Evolutionary conservation across 2,888 invertebrate genomes (phyloP), one percentile per base, ranked within the genome.

Genomic region (Glomeris marginata): DNA sequence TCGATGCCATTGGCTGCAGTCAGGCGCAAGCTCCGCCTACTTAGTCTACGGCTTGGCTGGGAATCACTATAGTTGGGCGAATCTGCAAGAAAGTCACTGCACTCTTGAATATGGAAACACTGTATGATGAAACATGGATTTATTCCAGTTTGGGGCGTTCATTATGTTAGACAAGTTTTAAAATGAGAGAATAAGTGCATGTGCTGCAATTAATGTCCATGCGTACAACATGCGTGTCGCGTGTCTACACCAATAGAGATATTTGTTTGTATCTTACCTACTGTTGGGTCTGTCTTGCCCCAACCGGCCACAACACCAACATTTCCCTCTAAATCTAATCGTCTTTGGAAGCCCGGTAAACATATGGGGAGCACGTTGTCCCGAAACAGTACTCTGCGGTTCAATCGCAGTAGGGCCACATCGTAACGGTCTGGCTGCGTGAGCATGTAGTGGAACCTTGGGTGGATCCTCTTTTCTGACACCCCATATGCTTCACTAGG

Each of bases 361-460:
- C 86, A 86, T 52, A 86, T 83, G 1, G 86, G 85, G 28, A 80
- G 68, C 55, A 86, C 84, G 60, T 84, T 81, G 35, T 70, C 74
- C 46, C 72, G 72, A 59, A 74, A 77, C 49, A 65, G 65, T 15
- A 82, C 78, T 0, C 80, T 78, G 1, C 77, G 74, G 10, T 80
- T 72, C n/a, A 86, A 67, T 59, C 77, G 75, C 21, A 86, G 68
- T 1, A 86, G 67, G 0, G 85, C 85, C 52, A 86, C 72, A 65
- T 86, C 85, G 64, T 63, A 70, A 53, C 85, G 74, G 61, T 86
- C 86, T 0, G 85, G 85, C 60, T 86, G 86, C 0, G 84, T 84
- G 63, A 81, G 74, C 8, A 84, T 77, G 63, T 81, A 86, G 62
- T 81, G 77, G 64, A 86, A 86, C 28, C 77, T 73, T 0, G 86